Evolutionary conservation across 35 echinoderm and acorn worm genomes (phyloP), one percentile per base, ranked within the genome.

Genomic region (Strongylocentrotus purpuratus): DNA sequence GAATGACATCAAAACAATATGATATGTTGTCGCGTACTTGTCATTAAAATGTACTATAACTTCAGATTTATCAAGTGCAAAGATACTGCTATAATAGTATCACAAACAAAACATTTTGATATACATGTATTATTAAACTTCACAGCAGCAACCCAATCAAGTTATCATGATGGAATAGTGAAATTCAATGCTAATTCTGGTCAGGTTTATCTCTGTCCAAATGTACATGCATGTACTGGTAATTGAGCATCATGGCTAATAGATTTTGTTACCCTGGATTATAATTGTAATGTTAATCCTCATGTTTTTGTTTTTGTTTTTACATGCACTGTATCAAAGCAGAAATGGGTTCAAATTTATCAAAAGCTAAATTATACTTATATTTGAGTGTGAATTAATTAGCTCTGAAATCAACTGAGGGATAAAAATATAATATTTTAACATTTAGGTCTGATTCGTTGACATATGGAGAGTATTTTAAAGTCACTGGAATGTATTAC

Each of bases 71-170:
- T 78, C 65, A 78, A 78, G 65, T 78, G 65, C 65, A 78, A 78
- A 78, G 28, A 78, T 78, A 78, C 65, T 78, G 20, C 20, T n/a
- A 18, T n/a, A 28, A 78, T 78, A 78, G 65, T 78, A 78, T 78
- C 7, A 22, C 20, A 78, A 78, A 78, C 65, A 78, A 78, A 78
- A 78, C 65, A 78, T 78, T 78, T 78, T 78, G 20, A 55, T 22
- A 78, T 78, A 78, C 22, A 78, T 78, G 65, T 78, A 78, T 78
- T 78, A 78, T 78, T 78, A n/a, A 78, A 78, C 65, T 78, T 78
- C 65, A 28, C 65, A 78, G 65, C 65, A 78, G 65, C 65, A 78
- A 78, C 65, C 65, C 65, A 22, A 78, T 78, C 65, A 78, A 78
- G 65, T 78, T 78, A 22, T n/a, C 28, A n/a, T 78, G 4, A 78